These are phyloP conservation scores for Myotis vivesi DNA, from an alignment of 2,797 vertebrate genomes.

Conservation along the genomic window DNA sequence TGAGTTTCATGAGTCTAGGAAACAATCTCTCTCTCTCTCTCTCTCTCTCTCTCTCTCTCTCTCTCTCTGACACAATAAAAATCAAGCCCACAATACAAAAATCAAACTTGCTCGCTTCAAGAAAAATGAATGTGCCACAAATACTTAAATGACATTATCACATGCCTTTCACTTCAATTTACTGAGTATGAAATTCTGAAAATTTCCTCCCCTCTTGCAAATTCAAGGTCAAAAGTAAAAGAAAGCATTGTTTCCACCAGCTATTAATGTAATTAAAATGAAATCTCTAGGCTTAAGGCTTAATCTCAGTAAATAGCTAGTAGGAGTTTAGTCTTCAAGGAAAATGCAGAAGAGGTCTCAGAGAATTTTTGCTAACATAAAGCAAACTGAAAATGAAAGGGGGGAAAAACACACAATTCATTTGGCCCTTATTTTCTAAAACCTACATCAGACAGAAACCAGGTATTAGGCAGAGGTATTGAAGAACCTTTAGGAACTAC, in stretches of 20 bases:
- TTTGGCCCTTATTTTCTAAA: constrained; percentile 36
- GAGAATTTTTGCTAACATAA: constrained; percentile 51
- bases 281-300: constrained; percentile 62
- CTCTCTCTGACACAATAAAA: not conserved
- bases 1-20: constrained; percentile 46
- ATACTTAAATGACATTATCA: not conserved
- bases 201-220: constrained; percentile 48
- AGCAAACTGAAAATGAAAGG: constrained; percentile 51
- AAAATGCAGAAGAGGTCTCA: constrained; percentile 54
- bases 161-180: constrained; percentile 24
- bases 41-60: too few species aligned
- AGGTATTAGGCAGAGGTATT: not conserved
- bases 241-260: constrained; percentile 73
- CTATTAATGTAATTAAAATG: constrained; percentile 72
- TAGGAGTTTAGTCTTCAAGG: not conserved
- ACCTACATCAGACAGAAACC: constrained; percentile 27
- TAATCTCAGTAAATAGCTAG: constrained; percentile 69
- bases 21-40: not conserved
- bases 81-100: not conserved
- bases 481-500: not conserved
- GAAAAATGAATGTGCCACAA: constrained; percentile 3
- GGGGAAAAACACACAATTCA: constrained; percentile 6
- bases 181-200: constrained; percentile 37
- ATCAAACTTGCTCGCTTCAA: not conserved
- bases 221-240: constrained; percentile 74